A percentile compares a stretch with the other conserved stretches of the same genome.
These are phyloP conservation scores for Botia kubotai DNA, from an alignment of 2,797 vertebrate species.

Conservation along the genomic window DNA sequence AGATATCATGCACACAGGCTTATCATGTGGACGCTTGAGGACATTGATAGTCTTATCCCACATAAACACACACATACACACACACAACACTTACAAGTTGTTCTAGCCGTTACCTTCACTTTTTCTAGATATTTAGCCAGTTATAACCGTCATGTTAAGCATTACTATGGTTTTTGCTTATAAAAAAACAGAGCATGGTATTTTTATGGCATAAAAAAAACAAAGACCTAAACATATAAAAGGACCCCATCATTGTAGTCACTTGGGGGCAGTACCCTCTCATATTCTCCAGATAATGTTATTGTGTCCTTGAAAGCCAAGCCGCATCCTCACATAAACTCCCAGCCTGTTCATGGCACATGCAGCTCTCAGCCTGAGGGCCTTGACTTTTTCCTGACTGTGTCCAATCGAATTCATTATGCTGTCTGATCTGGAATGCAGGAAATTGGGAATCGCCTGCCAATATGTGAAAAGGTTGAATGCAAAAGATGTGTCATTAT, in stretches of 20 bases:
- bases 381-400: slow-evolving; percentile 20
- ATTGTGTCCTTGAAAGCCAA: background rate
- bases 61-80: background rate
- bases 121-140: background rate
- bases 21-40: background rate
- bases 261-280: background rate
- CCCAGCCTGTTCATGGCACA: slow-evolving; percentile 11
- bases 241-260: too few relatives aligned
- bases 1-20: slow-evolving; percentile 28
- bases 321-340: slow-evolving; percentile 15
- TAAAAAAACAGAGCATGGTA: too few relatives aligned
- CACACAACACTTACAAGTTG: background rate
- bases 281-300: background rate
- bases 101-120: background rate
- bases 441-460: slow-evolving; percentile 19
- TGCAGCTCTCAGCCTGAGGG: slow-evolving; percentile 38
- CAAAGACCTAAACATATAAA: too few relatives aligned
- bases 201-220: too few relatives aligned
- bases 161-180: too few relatives aligned
- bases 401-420: slow-evolving; percentile 56
- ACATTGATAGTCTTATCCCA: slow-evolving; percentile 2
- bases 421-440: slow-evolving; percentile 36
- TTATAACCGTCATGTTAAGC: background rate
- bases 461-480: slow-evolving; percentile 37
- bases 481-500: slow-evolving; percentile 15